A percentile compares a stretch with the other conserved stretches of the same genome.
These are phyloP conservation scores for human DNA, from an alignment of 2,113 vertebrate genomes.

Conservation along the genomic window DNA sequence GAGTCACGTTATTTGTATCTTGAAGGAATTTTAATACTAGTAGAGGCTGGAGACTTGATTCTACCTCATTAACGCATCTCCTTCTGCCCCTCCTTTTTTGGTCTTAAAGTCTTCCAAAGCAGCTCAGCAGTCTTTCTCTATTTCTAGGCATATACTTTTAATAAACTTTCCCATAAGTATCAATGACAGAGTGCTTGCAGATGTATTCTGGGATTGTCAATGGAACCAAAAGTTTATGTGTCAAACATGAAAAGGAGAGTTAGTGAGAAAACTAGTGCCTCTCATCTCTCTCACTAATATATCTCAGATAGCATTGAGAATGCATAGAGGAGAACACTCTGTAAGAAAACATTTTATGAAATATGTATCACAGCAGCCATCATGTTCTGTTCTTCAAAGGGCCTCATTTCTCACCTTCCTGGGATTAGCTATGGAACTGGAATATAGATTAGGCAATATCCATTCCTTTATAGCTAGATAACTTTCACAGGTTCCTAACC, in stretches of 20 bases:
- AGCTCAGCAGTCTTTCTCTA: not conserved
- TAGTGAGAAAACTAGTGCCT: constrained; percentile 40
- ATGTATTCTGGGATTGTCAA: not conserved
- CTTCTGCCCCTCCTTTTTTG: not conserved
- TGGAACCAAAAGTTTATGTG: not conserved
- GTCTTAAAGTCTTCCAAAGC: not conserved
- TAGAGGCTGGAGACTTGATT: not conserved
- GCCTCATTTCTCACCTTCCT: not conserved
- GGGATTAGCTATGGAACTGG: not conserved
- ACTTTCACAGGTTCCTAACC: not conserved
- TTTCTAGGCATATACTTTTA: not conserved
- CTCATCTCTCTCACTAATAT: constrained; percentile 44
- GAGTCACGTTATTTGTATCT: not conserved
- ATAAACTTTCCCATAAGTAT: constrained; percentile 2
- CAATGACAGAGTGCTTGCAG: not conserved
- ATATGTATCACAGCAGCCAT: constrained; percentile 31
- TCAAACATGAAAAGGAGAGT: not conserved
- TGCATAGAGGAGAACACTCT: not conserved
- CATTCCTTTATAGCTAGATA: not conserved
- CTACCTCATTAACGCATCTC: not conserved
- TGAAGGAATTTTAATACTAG: not conserved
- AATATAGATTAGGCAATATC: not conserved
- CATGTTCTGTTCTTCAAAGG: not conserved
- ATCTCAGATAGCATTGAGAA: constrained; percentile 25
- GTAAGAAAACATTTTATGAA: constrained; percentile 62